Conservation (phyloP, 2,113 vertebrate genomes). For the Carollia perspicillata region DNA sequence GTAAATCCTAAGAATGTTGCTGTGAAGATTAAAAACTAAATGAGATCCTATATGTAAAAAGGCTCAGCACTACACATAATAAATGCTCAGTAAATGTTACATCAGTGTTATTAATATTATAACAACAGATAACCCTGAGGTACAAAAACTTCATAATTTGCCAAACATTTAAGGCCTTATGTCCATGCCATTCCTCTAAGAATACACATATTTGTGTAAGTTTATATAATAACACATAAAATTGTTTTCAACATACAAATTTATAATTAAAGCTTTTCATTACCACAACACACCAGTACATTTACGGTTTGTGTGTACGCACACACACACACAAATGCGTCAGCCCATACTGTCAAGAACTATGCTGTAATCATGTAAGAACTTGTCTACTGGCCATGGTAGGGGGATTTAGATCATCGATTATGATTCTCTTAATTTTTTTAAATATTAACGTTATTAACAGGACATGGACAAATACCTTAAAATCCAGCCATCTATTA, state of each 20-base stretch:
- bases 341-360: not conserved
- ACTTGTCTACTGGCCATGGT: not conserved
- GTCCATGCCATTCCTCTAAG: conserved; percentile 39
- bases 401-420: not conserved
- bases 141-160: conserved; percentile 55
- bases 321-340: not conserved
- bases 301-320: not conserved
- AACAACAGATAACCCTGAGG: conserved; percentile 59
- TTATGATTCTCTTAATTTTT: no score
- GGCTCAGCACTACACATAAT: not conserved
- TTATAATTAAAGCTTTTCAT: not conserved
- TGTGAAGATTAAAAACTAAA: conserved; percentile 51
- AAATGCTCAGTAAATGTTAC: not conserved
- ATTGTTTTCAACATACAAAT: not conserved
- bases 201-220: not conserved
- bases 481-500: conserved; percentile 4
- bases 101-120: not conserved
- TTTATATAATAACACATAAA: not conserved
- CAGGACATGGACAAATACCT: not conserved
- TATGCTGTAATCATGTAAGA: not conserved
- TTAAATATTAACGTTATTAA: conserved; percentile 37
- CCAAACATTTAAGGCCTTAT: conserved; percentile 65
- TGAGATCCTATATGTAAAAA: conserved; percentile 5
- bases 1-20: conserved; percentile 11
- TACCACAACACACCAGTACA: not conserved